These are phyloP conservation scores for Micromussa lordhowensis DNA, from an alignment of 92 coral and sea anemone species.

Conservation along the genomic window DNA sequence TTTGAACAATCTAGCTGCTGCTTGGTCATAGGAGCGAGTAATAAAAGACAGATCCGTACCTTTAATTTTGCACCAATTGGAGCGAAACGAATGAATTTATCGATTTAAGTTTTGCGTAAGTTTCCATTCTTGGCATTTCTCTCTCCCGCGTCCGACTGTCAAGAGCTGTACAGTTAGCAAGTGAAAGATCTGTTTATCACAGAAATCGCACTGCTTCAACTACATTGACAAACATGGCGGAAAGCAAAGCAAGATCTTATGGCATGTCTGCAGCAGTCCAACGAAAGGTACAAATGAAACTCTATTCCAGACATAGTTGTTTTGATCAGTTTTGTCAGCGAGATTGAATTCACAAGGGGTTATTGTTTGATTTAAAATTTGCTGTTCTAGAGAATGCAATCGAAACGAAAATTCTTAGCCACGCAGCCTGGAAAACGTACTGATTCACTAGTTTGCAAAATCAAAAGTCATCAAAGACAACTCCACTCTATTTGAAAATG, in stretches of 20 bases:
- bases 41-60: conserved; percentile 4
- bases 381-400: background rate
- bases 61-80: background rate
- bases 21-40: background rate
- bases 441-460: background rate
- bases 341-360: background rate
- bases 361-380: background rate
- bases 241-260: conserved; percentile 5
- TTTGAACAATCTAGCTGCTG: background rate
- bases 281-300: conserved; percentile 26
- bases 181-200: background rate
- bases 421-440: background rate
- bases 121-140: conserved; percentile 6
- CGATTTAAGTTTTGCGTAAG: background rate
- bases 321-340: background rate
- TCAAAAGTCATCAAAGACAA: too few relatives aligned
- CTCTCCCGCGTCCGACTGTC: background rate
- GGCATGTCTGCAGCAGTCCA: conserved; percentile 71
- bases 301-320: background rate
- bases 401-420: background rate
- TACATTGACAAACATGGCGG: background rate
- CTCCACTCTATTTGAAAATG: background rate
- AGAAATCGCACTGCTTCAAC: background rate
- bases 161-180: background rate
- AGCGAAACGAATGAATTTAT: conserved; percentile 4